Evolutionary conservation across 2,888 invertebrate species (phyloP).

Genomic region (Pocota personata): DNA sequence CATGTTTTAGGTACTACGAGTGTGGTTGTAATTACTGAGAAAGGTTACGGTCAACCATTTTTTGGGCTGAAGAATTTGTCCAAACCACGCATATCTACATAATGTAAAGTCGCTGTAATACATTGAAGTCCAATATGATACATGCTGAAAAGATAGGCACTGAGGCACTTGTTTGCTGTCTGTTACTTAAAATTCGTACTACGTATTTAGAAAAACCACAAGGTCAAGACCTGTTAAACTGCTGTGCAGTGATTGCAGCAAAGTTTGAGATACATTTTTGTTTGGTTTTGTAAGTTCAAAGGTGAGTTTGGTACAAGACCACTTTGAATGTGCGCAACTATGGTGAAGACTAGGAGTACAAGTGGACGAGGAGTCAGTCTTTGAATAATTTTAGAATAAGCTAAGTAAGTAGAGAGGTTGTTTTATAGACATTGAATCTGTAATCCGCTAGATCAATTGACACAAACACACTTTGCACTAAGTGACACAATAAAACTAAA

Average conservation of each 20-base stretch:
- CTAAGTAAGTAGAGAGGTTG: no score
- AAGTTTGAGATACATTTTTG: not conserved
- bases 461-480: no score
- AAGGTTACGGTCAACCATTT: constrained; percentile 14
- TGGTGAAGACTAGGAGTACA: not conserved
- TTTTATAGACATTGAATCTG: no score
- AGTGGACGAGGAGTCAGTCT: not conserved
- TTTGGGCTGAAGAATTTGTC: not conserved
- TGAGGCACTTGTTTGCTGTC: no score
- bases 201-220: not conserved
- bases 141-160: no score
- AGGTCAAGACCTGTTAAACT: not conserved
- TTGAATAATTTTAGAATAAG: not conserved
- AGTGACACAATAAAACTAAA: no score
- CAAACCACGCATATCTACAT: not conserved
- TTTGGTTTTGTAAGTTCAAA: not conserved
- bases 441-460: no score
- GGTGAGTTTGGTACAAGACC: not conserved
- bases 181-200: no score
- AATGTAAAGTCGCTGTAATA: no score
- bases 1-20: not conserved
- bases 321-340: not conserved
- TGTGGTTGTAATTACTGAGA: constrained; percentile 3
- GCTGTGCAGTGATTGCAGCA: not conserved
- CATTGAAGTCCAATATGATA: no score